A percentile compares a stretch with the other conserved stretches of the same genome.
These are phyloP conservation scores for Aphodius granarius DNA, from an alignment of 2,888 invertebrate genomes.

Conservation along the genomic window DNA sequence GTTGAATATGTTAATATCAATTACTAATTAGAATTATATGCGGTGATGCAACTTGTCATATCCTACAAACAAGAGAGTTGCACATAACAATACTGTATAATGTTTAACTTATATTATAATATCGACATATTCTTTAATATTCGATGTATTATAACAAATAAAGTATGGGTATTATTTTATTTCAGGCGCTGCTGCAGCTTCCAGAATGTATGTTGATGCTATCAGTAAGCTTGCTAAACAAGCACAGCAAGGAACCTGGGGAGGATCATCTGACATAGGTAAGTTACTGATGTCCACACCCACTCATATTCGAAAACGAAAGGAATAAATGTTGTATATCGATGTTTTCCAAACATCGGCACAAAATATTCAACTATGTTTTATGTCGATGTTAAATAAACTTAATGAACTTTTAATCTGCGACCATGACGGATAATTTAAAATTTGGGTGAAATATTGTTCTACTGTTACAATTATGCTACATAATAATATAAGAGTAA, in stretches of 20 bases:
- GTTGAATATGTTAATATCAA: neutral
- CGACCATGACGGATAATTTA: no score
- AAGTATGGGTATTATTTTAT: slow-evolving; percentile 25
- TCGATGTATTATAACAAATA: neutral
- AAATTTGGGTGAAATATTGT: no score
- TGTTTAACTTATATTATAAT: no score
- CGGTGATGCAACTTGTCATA: neutral
- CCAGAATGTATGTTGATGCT: slow-evolving; percentile 84
- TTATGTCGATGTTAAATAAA: no score
- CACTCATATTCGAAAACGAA: neutral
- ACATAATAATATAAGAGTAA: no score
- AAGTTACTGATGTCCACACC: slow-evolving; percentile 49
- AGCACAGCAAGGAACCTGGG: slow-evolving; percentile 88
- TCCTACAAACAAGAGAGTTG: neutral
- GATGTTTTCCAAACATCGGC: no score
- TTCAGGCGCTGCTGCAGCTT: slow-evolving; percentile 85
- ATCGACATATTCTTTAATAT: no score
- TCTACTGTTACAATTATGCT: no score
- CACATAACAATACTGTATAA: neutral
- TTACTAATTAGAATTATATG: neutral
- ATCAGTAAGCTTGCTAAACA: slow-evolving; percentile 85
- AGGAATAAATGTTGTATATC: no score
- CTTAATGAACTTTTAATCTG: no score
- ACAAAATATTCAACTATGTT: no score
- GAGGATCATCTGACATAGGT: slow-evolving; percentile 90